Evolutionary conservation across 2,113 vertebrate genomes (phyloP).

Genomic region (Menidia beryllina): DNA sequence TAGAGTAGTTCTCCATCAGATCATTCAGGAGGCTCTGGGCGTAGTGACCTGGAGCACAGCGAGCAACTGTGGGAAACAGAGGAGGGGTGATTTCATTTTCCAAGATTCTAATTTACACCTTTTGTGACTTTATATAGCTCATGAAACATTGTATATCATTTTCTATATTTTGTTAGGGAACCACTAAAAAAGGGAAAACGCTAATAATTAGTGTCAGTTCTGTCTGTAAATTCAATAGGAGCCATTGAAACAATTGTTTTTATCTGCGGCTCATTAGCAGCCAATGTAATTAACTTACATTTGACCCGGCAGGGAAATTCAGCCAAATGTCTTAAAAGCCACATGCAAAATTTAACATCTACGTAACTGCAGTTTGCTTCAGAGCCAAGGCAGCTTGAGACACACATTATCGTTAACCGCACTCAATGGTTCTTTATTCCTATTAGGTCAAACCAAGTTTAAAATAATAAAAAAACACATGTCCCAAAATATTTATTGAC

Average conservation of each 20-base stretch:
- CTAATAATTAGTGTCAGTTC: neutral
- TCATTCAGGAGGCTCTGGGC: slow-evolving; percentile 92
- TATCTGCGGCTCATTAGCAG: too few species aligned
- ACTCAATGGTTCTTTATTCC: neutral
- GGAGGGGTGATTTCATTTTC: neutral
- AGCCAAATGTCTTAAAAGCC: neutral
- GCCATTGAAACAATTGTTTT: too few species aligned
- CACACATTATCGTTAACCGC: neutral
- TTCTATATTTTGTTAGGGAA: neutral
- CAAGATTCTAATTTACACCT: neutral
- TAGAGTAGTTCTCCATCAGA: slow-evolving; percentile 94
- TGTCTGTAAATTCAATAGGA: too few species aligned
- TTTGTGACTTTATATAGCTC: neutral
- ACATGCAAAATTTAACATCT: neutral
- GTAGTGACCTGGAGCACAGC: slow-evolving; percentile 90
- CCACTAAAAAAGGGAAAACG: neutral
- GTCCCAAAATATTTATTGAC: neutral
- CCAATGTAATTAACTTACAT: neutral
- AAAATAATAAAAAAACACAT: neutral
- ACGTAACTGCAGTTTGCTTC: neutral
- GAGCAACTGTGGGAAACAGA: slow-evolving; percentile 72
- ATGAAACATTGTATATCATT: neutral
- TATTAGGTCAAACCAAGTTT: neutral
- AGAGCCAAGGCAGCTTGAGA: neutral
- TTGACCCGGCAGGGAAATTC: neutral